phyloP scores from a whole-genome alignment of 2,888 invertebrate genomes.

The Reticulitermes lucifugus region DNA sequence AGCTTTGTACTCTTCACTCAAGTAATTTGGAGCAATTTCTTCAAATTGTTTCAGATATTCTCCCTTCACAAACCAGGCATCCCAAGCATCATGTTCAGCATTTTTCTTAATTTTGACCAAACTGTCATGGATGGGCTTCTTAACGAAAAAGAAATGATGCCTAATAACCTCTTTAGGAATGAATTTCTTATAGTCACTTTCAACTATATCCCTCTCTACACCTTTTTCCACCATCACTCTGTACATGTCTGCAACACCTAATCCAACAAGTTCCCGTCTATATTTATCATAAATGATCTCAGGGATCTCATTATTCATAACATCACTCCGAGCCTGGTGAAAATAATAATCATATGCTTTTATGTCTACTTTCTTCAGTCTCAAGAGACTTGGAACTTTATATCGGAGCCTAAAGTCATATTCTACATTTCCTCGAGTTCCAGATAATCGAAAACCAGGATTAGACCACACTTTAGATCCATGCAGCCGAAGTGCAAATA shows the following conservation, averaged over 20 bases:
- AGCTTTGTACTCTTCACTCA: conserved; percentile 79
- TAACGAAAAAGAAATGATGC: conserved; percentile 78
- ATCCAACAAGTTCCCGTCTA: conserved; percentile 82
- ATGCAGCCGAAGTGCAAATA: conserved; percentile 80
- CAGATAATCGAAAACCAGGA: conserved; percentile 69
- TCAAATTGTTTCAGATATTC: conserved; percentile 85
- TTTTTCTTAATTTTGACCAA: conserved; percentile 68
- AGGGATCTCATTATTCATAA: conserved; percentile 81
- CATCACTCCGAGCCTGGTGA: conserved; percentile 85
- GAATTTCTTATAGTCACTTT: conserved; percentile 84
- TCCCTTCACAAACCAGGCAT: conserved; percentile 79
- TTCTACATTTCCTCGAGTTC: conserved; percentile 66
- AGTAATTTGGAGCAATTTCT: conserved; percentile 83
- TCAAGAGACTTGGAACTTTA: conserved; percentile 74
- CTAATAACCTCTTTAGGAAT: conserved; percentile 83
- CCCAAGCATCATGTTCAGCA: conserved; percentile 70
- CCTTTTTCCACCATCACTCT: conserved; percentile 84
- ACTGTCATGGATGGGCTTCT: conserved; percentile 78
- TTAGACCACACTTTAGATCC: conserved; percentile 77
- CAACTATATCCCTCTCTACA: conserved; percentile 74
- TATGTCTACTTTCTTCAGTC: conserved; percentile 75
- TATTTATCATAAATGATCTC: conserved; percentile 84
- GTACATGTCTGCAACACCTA: conserved; percentile 90
- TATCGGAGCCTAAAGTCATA: conserved; percentile 83
- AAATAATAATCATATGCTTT: conserved; percentile 88